A percentile compares a stretch with the other conserved stretches of the same genome.
phyloP scores from a whole-genome alignment of 2,888 invertebrate species.

The Scotopteryx bipunctaria region DNA sequence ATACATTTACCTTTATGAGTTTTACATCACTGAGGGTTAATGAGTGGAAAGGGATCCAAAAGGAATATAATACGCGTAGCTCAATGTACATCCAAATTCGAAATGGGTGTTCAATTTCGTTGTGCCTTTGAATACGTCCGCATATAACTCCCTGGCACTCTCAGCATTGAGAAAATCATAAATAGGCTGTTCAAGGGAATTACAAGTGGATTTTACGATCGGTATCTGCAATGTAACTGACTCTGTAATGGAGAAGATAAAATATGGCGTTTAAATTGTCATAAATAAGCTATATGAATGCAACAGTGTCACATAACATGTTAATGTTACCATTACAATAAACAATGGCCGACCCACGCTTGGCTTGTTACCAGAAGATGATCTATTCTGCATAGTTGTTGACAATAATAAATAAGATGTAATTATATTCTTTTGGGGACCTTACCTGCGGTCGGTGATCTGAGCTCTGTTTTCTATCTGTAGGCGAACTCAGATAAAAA shows the following conservation, averaged over 20 bases:
- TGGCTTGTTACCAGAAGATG: slow-evolving; percentile 28
- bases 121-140: not conserved
- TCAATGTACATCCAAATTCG: too few species aligned
- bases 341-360: slow-evolving; percentile 27
- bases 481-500: too few species aligned
- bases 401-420: slow-evolving; percentile 15
- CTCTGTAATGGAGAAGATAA: slow-evolving; percentile 21
- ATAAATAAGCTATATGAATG: slow-evolving; percentile 28
- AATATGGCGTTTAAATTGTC: slow-evolving; percentile 24
- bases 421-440: slow-evolving; percentile 7
- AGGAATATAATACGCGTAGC: too few species aligned
- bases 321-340: slow-evolving; percentile 31
- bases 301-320: slow-evolving; percentile 29
- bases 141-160: not conserved
- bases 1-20: too few species aligned
- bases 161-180: slow-evolving; percentile 12
- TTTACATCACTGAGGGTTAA: too few species aligned
- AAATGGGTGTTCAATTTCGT: slow-evolving; percentile 6
- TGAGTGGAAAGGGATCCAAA: too few species aligned
- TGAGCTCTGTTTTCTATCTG: too few species aligned
- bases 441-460: too few species aligned
- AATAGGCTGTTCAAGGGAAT: slow-evolving; percentile 16
- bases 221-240: slow-evolving; percentile 23
- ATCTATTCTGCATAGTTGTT: slow-evolving; percentile 18
- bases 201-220: slow-evolving; percentile 22